Percentiles rank a stretch among this genome's conserved stretches.
Evolutionary conservation across 1,140 invertebrate species (phyloP).

Genomic region (Atopsyche davidsoni): DNA sequence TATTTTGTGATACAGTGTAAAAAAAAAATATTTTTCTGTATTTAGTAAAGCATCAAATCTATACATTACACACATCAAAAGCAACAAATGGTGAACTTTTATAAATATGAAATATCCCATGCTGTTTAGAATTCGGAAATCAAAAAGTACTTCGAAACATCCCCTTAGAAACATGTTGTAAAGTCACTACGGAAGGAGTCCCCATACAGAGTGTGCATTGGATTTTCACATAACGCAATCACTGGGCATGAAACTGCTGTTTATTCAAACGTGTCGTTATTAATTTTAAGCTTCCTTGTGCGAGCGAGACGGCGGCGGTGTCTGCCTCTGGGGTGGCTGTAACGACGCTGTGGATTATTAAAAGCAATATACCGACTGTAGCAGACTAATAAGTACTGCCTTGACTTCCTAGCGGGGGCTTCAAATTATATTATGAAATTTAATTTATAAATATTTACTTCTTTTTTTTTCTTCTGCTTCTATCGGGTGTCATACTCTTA

Average conservation of each 20-base stretch:
- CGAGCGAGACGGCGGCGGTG: not conserved
- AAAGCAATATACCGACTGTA: slow-evolving; percentile 1
- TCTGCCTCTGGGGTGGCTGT: not conserved
- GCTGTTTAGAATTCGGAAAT: slow-evolving; percentile 4
- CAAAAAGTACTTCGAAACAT: not conserved
- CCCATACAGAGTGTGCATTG: not conserved
- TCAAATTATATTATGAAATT: not conserved
- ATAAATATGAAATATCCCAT: too few species aligned
- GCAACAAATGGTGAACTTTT: too few species aligned
- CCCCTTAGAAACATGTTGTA: not conserved
- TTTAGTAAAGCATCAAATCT: too few species aligned
- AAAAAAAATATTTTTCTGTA: too few species aligned
- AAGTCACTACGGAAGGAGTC: not conserved
- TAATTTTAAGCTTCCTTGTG: slow-evolving; percentile 15
- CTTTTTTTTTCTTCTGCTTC: too few species aligned
- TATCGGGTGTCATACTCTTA: too few species aligned
- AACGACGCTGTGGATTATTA: slow-evolving; percentile 2
- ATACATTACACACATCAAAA: too few species aligned
- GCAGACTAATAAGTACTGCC: slow-evolving; percentile 12
- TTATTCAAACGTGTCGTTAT: slow-evolving; percentile 10
- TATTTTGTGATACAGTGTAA: too few species aligned
- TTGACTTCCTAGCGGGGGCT: not conserved
- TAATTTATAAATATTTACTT: too few species aligned
- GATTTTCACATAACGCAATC: slow-evolving; percentile 8
- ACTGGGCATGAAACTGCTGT: slow-evolving; percentile 4